These are phyloP conservation scores for Psittacula cyanocephala DNA, from an alignment of 2,113 vertebrate species.

Conservation along the genomic window DNA sequence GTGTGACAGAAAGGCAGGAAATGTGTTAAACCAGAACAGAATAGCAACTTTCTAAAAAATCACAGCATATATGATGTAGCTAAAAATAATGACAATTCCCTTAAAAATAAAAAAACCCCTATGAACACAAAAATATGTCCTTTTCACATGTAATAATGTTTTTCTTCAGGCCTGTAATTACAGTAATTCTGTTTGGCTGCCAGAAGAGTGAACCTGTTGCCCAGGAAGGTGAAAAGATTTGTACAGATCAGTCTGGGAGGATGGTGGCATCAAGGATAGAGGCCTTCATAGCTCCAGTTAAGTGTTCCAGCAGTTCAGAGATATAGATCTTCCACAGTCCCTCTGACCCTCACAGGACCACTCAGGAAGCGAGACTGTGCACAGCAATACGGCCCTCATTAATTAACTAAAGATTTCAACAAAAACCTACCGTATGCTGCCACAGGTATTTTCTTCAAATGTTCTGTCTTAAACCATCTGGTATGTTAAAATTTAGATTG, in stretches of 20 bases:
- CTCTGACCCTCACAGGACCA: not conserved
- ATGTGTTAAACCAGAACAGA: not conserved
- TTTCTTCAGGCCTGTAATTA: not conserved
- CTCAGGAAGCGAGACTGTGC: not conserved
- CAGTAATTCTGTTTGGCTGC: not conserved
- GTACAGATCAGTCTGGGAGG: not conserved
- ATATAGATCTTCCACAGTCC: not conserved
- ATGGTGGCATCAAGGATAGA: not conserved
- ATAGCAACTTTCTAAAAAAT: not conserved
- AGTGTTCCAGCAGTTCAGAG: not conserved
- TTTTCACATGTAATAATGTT: not conserved
- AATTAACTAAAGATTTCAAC: not conserved
- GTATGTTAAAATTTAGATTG: not conserved
- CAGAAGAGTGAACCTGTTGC: not conserved
- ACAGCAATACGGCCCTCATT: not conserved
- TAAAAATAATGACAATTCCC: not conserved
- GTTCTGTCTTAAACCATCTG: not conserved
- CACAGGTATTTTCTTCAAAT: not conserved
- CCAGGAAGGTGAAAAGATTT: not conserved
- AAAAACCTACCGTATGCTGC: not conserved
- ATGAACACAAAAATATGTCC: not conserved
- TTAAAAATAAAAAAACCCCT: not conserved
- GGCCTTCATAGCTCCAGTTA: not conserved
- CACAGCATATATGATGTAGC: not conserved
- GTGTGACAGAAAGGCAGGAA: not conserved